Percentiles rank a stretch among this genome's conserved stretches.
phyloP scores from a whole-genome alignment of 2,888 invertebrate genomes.

The Serrognathus titanus region DNA sequence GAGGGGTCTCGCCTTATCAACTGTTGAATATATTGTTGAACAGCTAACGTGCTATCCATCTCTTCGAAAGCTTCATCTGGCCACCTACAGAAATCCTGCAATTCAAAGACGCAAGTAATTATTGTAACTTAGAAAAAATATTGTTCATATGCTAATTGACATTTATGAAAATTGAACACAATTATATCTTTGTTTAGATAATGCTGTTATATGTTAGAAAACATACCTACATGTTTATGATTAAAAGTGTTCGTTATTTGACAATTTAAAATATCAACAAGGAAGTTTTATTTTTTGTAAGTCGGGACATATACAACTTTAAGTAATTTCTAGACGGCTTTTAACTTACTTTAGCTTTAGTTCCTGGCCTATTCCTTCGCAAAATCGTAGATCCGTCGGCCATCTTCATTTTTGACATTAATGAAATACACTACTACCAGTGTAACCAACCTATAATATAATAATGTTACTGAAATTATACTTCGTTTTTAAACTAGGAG shows the following conservation, averaged over 20 bases:
- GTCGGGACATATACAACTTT: no score
- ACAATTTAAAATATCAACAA: neutral
- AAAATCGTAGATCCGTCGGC: conserved; percentile 78
- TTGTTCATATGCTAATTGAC: no score
- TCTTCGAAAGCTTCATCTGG: conserved; percentile 98
- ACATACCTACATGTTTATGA: neutral
- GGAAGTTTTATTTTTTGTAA: neutral
- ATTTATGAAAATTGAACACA: no score
- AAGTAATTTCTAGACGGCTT: neutral
- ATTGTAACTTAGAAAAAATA: neutral
- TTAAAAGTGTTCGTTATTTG: neutral
- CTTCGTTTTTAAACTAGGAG: no score
- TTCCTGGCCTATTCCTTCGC: conserved; percentile 87
- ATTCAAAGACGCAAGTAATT: neutral
- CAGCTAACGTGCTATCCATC: conserved; percentile 98
- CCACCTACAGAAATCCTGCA: conserved; percentile 94
- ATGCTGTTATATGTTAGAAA: no score
- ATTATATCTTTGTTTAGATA: no score
- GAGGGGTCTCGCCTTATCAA: conserved; percentile 89
- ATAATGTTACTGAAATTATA: no score
- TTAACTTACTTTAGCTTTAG: conserved; percentile 73
- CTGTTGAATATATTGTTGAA: conserved; percentile 98
- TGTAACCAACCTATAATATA: no score
- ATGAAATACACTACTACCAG: neutral
- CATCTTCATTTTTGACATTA: conserved; percentile 67